Conservation (phyloP, 2,888 invertebrate species). For the Cotesia congregata region DNA sequence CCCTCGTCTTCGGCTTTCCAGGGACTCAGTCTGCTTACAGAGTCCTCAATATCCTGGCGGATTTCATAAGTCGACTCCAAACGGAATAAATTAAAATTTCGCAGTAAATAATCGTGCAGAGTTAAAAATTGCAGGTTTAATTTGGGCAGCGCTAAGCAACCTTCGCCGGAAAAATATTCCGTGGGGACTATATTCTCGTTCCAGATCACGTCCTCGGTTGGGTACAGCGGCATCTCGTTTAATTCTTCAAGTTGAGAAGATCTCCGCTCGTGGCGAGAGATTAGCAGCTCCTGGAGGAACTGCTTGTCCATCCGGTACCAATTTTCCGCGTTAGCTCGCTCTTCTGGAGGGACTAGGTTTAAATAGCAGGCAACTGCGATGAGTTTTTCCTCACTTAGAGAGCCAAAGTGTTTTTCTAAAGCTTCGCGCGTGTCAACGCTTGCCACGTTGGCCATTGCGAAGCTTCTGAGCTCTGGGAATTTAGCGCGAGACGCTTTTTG, state of each 20-base stretch:
- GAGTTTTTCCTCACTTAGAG: slow-evolving; percentile 82
- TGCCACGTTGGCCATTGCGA: slow-evolving; percentile 94
- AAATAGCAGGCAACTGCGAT: slow-evolving; percentile 89
- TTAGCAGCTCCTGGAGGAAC: slow-evolving; percentile 88
- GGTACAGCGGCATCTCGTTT: slow-evolving; percentile 98
- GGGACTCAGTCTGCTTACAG: slow-evolving; percentile 93
- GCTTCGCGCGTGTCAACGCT: slow-evolving; percentile 92
- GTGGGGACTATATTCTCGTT: slow-evolving; percentile 99
- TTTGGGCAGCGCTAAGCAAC: slow-evolving; percentile 95
- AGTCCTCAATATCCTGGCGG: slow-evolving; percentile 97
- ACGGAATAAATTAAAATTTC: slow-evolving; percentile 97
- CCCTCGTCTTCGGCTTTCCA: slow-evolving; percentile 92
- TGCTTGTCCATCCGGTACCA: slow-evolving; percentile 86
- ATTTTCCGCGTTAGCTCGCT: slow-evolving; percentile 77
- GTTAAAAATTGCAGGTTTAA: slow-evolving; percentile 98
- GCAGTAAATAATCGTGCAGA: slow-evolving; percentile 95
- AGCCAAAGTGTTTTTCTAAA: slow-evolving; percentile 87
- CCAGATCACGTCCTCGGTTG: slow-evolving; percentile 98
- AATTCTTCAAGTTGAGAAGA: slow-evolving; percentile 94
- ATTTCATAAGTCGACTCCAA: slow-evolving; percentile 99
- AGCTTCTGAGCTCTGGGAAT: slow-evolving; percentile 87
- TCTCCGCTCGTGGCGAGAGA: slow-evolving; percentile 88
- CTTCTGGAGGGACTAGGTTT: slow-evolving; percentile 85
- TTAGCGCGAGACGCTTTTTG: slow-evolving; percentile 95
- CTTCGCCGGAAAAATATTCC: slow-evolving; percentile 97